Percentiles rank a stretch among this genome's conserved stretches.
Evolutionary conservation across 2,113 vertebrate species (phyloP).

Genomic region (Caretta caretta): DNA sequence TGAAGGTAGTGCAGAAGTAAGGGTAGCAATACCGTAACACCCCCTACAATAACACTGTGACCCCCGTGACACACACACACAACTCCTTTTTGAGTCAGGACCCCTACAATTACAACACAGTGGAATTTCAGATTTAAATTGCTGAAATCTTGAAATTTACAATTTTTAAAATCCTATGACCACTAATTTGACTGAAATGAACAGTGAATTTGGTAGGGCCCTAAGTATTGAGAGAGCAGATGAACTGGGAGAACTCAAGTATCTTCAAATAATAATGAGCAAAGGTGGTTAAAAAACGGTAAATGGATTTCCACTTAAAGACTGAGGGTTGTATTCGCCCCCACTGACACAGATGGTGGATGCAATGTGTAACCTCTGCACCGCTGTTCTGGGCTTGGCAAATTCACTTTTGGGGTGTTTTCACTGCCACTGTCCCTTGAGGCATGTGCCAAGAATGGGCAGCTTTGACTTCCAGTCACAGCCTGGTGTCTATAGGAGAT

Average conservation of each 20-base stretch:
- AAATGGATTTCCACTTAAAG: neutral
- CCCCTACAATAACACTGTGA: too few relatives aligned
- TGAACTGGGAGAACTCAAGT: neutral
- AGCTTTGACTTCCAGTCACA: neutral
- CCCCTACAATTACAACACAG: too few relatives aligned
- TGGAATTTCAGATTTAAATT: too few relatives aligned
- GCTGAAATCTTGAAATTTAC: too few relatives aligned
- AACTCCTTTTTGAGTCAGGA: too few relatives aligned
- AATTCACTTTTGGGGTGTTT: neutral
- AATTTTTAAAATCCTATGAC: too few relatives aligned
- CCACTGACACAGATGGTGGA: accelerated
- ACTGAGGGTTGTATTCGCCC: neutral
- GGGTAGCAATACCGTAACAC: too few relatives aligned
- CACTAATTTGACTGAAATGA: too few relatives aligned
- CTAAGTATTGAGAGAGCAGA: neutral
- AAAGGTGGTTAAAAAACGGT: neutral
- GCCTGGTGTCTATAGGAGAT: neutral
- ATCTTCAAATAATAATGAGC: neutral
- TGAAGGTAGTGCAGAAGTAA: too few relatives aligned
- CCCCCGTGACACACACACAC: too few relatives aligned
- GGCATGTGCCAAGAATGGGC: neutral
- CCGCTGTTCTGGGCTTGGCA: slow-evolving; percentile 19
- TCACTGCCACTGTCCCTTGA: neutral
- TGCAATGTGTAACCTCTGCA: neutral
- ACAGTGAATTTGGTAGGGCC: too few relatives aligned